A percentile compares a stretch with the other conserved stretches of the same genome.
These are phyloP conservation scores for Acronicta aceris DNA, from an alignment of 2,888 invertebrate species.

Conservation along the genomic window DNA sequence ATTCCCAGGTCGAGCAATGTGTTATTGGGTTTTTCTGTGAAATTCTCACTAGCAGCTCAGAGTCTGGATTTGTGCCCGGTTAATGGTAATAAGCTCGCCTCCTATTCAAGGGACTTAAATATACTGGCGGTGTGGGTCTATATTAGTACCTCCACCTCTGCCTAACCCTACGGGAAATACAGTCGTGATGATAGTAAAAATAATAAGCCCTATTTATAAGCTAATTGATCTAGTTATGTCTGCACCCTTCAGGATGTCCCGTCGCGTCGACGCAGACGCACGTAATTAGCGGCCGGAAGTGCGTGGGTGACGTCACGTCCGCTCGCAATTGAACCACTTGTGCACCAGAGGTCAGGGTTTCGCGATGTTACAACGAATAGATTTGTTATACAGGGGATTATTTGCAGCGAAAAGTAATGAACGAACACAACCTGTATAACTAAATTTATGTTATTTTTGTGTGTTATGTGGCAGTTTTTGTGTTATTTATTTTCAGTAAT, in stretches of 20 bases:
- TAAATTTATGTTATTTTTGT: too few relatives aligned
- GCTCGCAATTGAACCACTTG: constrained; percentile 70
- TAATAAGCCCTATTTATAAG: constrained; percentile 15
- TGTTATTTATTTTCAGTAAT: too few relatives aligned
- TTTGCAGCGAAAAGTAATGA: not conserved
- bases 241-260: constrained; percentile 63
- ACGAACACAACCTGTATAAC: not conserved
- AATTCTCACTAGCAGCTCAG: too few relatives aligned
- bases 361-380: constrained; percentile 20
- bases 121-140: too few relatives aligned
- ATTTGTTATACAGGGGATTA: not conserved
- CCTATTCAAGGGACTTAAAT: too few relatives aligned
- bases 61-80: too few relatives aligned
- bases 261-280: constrained; percentile 66
- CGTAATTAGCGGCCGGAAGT: constrained; percentile 80
- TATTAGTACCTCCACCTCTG: too few relatives aligned
- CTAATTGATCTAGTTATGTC: constrained; percentile 43
- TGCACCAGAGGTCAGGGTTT: constrained; percentile 76
- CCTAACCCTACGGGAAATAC: too few relatives aligned
- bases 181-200: not conserved
- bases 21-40: too few relatives aligned
- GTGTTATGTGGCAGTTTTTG: too few relatives aligned
- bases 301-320: constrained; percentile 81
- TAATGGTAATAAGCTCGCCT: too few relatives aligned
- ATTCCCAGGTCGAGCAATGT: too few relatives aligned